phyloP scores from a whole-genome alignment of 2,888 invertebrate species.

The Panzeria rudis region DNA sequence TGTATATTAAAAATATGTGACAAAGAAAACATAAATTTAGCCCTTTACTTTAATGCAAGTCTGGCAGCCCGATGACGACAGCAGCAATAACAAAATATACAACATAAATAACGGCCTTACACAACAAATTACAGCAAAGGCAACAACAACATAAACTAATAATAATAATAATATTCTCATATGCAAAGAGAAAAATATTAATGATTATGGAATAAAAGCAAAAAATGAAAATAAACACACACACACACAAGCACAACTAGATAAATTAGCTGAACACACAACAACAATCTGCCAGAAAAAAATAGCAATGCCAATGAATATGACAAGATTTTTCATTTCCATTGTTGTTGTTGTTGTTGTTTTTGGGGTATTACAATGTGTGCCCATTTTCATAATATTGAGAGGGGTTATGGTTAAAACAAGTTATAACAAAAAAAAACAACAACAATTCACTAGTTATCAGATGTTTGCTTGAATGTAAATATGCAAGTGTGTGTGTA shows the following conservation, averaged over 20 bases:
- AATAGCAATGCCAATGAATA: conserved; percentile 69
- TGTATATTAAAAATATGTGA: not conserved
- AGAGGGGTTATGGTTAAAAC: conserved; percentile 69
- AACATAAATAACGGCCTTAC: conserved; percentile 61
- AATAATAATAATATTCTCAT: conserved; percentile 33
- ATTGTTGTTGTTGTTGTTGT: not conserved
- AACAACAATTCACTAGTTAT: conserved; percentile 6
- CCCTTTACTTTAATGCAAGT: not conserved
- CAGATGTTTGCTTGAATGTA: not conserved
- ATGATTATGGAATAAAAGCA: conserved; percentile 58
- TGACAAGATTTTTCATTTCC: conserved; percentile 40
- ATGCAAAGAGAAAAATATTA: conserved; percentile 34
- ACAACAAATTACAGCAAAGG: conserved; percentile 57
- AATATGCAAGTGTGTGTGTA: not conserved
- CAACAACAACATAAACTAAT: conserved; percentile 16
- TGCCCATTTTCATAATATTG: conserved; percentile 43
- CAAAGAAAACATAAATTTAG: not conserved
- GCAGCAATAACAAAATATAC: conserved; percentile 12
- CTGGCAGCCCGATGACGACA: not conserved
- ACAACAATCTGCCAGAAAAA: conserved; percentile 28
- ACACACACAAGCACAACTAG: conserved; percentile 19
- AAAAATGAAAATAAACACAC: conserved; percentile 8
- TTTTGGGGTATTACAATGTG: too few species aligned
- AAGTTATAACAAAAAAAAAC: not conserved
- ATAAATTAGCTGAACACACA: conserved; percentile 29